Evolutionary conservation across 2,888 invertebrate species (phyloP), one percentile per base, ranked within the genome.

Genomic region (Lycocerus yunnanus): DNA sequence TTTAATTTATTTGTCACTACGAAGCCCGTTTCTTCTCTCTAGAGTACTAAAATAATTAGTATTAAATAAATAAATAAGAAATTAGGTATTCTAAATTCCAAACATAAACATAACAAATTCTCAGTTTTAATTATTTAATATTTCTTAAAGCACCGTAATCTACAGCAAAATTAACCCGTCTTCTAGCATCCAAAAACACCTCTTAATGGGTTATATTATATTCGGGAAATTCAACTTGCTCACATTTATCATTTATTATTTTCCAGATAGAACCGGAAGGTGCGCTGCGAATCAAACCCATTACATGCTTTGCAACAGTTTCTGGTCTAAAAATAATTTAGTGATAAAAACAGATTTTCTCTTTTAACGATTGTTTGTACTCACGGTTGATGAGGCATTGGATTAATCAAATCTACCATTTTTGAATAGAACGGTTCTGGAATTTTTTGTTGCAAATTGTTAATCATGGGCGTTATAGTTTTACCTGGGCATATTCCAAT

Each of bases 401-500:
- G 5, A 11, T 8, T 1, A 13, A 16, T 8, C 1, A 63, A 18
- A 6, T 18, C 18, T 2, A 2, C n/a, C 0, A 63, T 18, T 18
- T 63, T 16, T 16, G 18, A 8, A 18, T n/a, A 13, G n/a, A 9
- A 63, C 2, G 61, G 61, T 15, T 63, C 61, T 63, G 16, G 5
- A 63, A 63, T 6, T 20, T 63, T 18, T n/a, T 2, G 4, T 18
- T 10, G 20, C n/a, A n/a, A 43, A 43, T 2, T n/a, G 6, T 60
- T 63, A n/a, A 2, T 2, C n/a, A 63, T 63, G 8, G 16, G 6
- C 5, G 79, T 79, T 3, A 58, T 20, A 24, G 75, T 60, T 13
- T 66, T 0, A 18, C 79, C 79, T 11, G 80, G 80, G 69, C 80
- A 80, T 21, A 80, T 66, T 6, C 78, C 78, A 20, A 80, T 58